These are phyloP conservation scores for Menidia menidia DNA, from an alignment of 2,797 vertebrate species.

Conservation along the genomic window DNA sequence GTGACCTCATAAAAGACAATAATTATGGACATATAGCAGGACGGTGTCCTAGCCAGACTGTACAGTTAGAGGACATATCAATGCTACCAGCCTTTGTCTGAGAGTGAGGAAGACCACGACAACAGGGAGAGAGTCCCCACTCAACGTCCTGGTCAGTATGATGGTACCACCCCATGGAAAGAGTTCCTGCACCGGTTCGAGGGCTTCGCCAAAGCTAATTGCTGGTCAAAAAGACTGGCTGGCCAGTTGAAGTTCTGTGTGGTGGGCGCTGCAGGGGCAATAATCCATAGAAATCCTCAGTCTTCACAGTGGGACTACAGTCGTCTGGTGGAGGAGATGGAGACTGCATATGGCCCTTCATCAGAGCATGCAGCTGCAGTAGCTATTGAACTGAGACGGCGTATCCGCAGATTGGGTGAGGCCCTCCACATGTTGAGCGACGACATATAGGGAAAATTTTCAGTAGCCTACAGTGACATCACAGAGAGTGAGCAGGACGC, in stretches of 20 bases:
- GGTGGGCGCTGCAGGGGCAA: slow-evolving; percentile 20
- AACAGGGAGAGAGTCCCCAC: slow-evolving; percentile 6
- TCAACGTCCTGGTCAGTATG: not conserved
- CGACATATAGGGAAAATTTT: not conserved
- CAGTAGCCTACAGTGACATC: slow-evolving; percentile 10
- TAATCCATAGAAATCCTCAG: slow-evolving; percentile 26
- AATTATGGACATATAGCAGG: too few species aligned
- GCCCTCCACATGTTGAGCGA: not conserved
- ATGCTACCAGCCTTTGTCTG: not conserved
- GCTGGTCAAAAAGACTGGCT: too few species aligned
- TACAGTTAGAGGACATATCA: too few species aligned
- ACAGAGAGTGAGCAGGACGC: slow-evolving; percentile 33
- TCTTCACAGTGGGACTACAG: slow-evolving; percentile 29
- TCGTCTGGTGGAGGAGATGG: slow-evolving; percentile 32
- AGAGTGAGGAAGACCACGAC: not conserved
- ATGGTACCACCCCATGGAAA: slow-evolving; percentile 3
- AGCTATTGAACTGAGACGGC: slow-evolving; percentile 36
- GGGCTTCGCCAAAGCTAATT: too few species aligned
- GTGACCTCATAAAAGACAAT: too few species aligned
- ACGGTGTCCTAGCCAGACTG: too few species aligned
- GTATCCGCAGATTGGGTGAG: not conserved
- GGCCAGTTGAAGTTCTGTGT: slow-evolving; percentile 13
- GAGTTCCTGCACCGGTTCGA: slow-evolving; percentile 1
- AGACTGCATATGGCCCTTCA: slow-evolving; percentile 30
- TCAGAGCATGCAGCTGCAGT: slow-evolving; percentile 44